A percentile compares a stretch with the other conserved stretches of the same genome.
Conservation (phyloP, 2,113 vertebrate genomes). For the Ciconia stormi region DNA sequence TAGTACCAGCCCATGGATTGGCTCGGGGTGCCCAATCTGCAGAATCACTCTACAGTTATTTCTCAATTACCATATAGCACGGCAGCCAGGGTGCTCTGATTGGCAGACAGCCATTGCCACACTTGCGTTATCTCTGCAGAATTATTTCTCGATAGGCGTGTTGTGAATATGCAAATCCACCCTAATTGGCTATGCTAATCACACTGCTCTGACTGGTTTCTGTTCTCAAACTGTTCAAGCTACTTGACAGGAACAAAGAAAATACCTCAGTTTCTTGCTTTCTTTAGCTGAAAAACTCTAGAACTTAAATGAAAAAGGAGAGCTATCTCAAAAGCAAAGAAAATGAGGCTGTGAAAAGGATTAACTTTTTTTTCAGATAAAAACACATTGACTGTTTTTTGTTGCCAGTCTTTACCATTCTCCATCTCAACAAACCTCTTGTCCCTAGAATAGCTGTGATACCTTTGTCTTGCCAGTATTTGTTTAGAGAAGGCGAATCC, state of each 20-base stretch:
- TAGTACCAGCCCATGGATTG: background rate
- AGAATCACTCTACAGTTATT: background rate
- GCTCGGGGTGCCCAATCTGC: background rate
- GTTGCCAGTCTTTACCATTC: background rate
- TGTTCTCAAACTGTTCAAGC: constrained; percentile 35
- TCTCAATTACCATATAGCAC: background rate
- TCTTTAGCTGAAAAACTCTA: constrained; percentile 22
- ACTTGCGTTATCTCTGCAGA: constrained; percentile 11
- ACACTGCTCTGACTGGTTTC: constrained; percentile 36
- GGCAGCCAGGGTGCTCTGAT: background rate
- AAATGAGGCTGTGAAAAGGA: constrained; percentile 47
- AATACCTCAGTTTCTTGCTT: constrained; percentile 43
- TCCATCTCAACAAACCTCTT: constrained; percentile 29
- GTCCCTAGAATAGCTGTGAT: constrained; percentile 30
- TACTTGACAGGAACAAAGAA: constrained; percentile 66
- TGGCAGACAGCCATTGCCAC: constrained; percentile 32
- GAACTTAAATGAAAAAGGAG: constrained; percentile 43
- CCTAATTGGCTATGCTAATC: constrained; percentile 59
- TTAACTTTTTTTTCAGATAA: constrained; percentile 50
- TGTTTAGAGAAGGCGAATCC: constrained; percentile 45
- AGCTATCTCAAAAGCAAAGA: constrained; percentile 45
- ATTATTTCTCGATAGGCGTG: constrained; percentile 22
- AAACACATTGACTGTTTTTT: constrained; percentile 25
- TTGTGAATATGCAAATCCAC: constrained; percentile 63
- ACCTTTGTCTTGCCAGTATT: constrained; percentile 48